These are phyloP conservation scores for Plectropomus leopardus DNA, from an alignment of 2,113 vertebrate genomes.

Conservation along the genomic window DNA sequence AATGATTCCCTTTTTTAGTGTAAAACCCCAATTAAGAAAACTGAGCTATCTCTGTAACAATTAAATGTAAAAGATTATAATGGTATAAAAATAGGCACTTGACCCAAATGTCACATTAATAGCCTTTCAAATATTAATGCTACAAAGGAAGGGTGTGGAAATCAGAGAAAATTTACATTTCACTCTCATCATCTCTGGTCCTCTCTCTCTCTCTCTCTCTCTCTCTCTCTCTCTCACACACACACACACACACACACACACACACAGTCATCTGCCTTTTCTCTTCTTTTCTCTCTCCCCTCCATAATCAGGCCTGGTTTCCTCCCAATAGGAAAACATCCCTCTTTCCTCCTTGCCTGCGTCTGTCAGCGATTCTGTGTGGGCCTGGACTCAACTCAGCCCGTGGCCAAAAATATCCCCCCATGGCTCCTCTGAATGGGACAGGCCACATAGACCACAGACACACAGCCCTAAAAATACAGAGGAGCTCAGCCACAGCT, in stretches of 20 bases:
- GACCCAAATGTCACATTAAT: constrained; percentile 17
- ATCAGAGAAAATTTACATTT: constrained; percentile 14
- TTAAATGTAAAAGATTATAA: constrained; percentile 1
- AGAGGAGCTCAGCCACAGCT: constrained; percentile 65
- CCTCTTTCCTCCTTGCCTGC: constrained; percentile 73
- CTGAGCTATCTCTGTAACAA: constrained; percentile 8
- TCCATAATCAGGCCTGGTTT: constrained; percentile 77
- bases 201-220: too few relatives aligned
- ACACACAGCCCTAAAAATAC: constrained; percentile 81
- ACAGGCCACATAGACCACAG: constrained; percentile 80
- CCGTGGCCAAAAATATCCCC: constrained; percentile 81
- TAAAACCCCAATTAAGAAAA: too few relatives aligned
- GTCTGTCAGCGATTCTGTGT: constrained; percentile 85
- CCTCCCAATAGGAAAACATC: constrained; percentile 83
- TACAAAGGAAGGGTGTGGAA: constrained; percentile 25
- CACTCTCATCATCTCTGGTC: constrained; percentile 10
- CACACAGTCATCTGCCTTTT: constrained; percentile 70
- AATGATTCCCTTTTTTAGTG: too few relatives aligned
- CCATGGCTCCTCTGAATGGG: constrained; percentile 78
- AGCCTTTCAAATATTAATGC: constrained; percentile 14
- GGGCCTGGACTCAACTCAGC: constrained; percentile 81
- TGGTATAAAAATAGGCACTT: background rate
- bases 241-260: constrained; percentile 5
- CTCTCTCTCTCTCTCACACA: too few relatives aligned
- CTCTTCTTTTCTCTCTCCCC: constrained; percentile 63